These are phyloP conservation scores for Alentia gelatinosa DNA, from an alignment of 2,888 invertebrate genomes.

Conservation along the genomic window DNA sequence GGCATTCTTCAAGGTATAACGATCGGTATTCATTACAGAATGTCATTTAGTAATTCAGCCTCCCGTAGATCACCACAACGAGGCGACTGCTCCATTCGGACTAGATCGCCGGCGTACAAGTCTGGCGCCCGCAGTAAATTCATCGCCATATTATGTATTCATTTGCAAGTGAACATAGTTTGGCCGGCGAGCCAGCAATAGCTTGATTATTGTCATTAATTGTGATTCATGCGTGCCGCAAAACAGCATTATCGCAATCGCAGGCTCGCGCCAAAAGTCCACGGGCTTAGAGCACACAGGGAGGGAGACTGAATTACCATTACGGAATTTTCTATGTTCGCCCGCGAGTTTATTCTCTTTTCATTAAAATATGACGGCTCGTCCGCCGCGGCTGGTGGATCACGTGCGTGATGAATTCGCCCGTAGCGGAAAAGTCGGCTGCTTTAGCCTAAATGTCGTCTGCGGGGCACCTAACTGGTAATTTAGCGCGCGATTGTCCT, in stretches of 20 bases:
- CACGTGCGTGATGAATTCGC: not conserved
- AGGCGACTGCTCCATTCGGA: slow-evolving; percentile 22
- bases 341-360: slow-evolving; percentile 24
- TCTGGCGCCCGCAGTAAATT: not conserved
- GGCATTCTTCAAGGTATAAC: slow-evolving; percentile 26
- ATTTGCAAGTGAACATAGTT: slow-evolving; percentile 26
- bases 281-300: not conserved
- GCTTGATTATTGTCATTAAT: slow-evolving; percentile 42
- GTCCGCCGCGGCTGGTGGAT: not conserved
- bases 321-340: slow-evolving; percentile 17
- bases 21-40: slow-evolving; percentile 22
- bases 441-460: not conserved
- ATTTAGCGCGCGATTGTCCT: not conserved
- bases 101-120: slow-evolving; percentile 3
- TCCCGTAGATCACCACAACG: not conserved
- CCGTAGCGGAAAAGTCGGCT: not conserved
- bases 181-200: slow-evolving; percentile 15
- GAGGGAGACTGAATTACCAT: slow-evolving; percentile 7
- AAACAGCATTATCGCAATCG: slow-evolving; percentile 37
- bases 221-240: slow-evolving; percentile 28
- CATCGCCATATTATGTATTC: slow-evolving; percentile 22
- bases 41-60: slow-evolving; percentile 22
- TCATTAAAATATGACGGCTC: slow-evolving; percentile 17
- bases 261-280: slow-evolving; percentile 6
- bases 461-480: not conserved